Base-by-base conservation (phyloP, 2,888 invertebrate genomes). In the Caenorhabditis parvicauda region DNA sequence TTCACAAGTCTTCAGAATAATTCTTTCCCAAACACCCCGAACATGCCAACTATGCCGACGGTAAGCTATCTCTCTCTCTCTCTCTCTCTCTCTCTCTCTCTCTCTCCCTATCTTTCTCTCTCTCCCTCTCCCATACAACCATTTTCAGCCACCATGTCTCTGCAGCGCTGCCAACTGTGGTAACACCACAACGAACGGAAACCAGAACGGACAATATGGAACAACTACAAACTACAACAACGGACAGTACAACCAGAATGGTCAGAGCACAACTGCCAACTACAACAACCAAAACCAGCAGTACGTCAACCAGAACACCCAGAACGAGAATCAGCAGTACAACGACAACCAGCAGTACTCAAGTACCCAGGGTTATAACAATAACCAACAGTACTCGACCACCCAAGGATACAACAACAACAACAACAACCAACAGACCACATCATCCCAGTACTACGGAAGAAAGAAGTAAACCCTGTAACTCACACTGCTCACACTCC, bases 121-220 rank as follows among this genome's bases (percentile, higher is more conserved):
- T 39, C 24, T 28, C 6, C 12, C 19, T 28, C 17, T 9, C 35
- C 37, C 25, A 32, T 48, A 29, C 35, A n/a, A 24, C 3, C 4
- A 22, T 21, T 65, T 62, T n/a, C 37, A 68, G 67, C 63, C 68
- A 45, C 68, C 68, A 48, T 68, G 68, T 46, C 48, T 68, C 42
- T 68, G 68, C 51, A 63, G 58, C 41, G 51, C 63, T 49, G 62
- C 62, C 22, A 60, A 64, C 39, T 68, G 67, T 47, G 64, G 59
- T 25, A 54, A 54, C 50, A 55, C 52, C 12, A 59, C 57, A 45
- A 53, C 38, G 1, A 45, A 24, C 24, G 49, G 54, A n/a, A 53
- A 53, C 27, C 47, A 50, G 29, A 55, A 55, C 19, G 55, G 55
- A 37, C 59, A 59, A 19, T 52, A 59, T 12, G 55, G 56, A 32